These are phyloP conservation scores for Ctena decussata DNA, from an alignment of 2,888 invertebrate species.

Conservation along the genomic window DNA sequence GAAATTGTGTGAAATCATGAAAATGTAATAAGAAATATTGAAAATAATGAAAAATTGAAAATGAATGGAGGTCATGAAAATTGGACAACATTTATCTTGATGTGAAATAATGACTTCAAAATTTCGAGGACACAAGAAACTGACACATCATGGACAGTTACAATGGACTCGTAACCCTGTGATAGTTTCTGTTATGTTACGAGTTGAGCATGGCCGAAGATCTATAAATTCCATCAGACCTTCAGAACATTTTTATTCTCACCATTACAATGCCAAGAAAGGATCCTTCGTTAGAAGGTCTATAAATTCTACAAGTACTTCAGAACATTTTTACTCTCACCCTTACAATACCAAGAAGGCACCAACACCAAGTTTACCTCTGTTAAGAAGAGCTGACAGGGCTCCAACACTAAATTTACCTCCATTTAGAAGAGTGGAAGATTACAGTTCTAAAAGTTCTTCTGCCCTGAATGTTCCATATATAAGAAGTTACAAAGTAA, in stretches of 20 bases:
- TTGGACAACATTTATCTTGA: too few relatives aligned
- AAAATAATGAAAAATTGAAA: too few relatives aligned
- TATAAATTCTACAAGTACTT: neutral
- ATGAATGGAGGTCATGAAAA: too few relatives aligned
- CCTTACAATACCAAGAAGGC: neutral
- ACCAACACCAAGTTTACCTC: neutral
- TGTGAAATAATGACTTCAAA: neutral
- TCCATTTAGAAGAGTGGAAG: neutral
- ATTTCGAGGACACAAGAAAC: neutral
- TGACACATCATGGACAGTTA: slow-evolving; percentile 4
- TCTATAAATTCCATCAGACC: slow-evolving; percentile 12
- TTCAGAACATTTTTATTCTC: neutral
- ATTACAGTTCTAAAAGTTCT: neutral
- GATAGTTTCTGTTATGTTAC: slow-evolving; percentile 47
- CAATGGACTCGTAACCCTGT: slow-evolving; percentile 57
- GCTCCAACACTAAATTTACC: neutral
- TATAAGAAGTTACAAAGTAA: neutral
- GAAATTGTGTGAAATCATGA: too few relatives aligned
- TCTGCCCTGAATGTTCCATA: neutral
- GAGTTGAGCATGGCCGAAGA: slow-evolving; percentile 32
- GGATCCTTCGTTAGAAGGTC: too few relatives aligned
- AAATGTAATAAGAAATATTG: too few relatives aligned
- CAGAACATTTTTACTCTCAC: neutral
- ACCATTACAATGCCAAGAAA: neutral
- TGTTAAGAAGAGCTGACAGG: neutral